These are phyloP conservation scores for Chloroclysta siterata DNA, from an alignment of 2,888 invertebrate species.

Conservation along the genomic window DNA sequence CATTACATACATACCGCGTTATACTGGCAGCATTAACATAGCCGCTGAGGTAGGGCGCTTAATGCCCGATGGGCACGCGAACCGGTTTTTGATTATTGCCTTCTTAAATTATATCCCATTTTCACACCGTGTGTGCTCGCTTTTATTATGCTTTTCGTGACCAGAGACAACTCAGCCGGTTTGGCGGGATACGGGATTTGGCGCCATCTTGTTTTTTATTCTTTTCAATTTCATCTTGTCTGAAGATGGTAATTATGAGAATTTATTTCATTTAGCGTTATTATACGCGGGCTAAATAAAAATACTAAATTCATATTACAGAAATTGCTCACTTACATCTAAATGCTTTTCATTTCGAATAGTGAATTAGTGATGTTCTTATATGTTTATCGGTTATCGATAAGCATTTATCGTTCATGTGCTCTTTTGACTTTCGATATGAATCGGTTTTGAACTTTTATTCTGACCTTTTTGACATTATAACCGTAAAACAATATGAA, in stretches of 20 bases:
- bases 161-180: conserved; percentile 69
- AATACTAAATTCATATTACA: conserved; percentile 18
- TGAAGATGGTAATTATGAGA: conserved; percentile 50
- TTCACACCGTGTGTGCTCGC: conserved; percentile 78
- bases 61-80: conserved; percentile 82
- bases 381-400: conserved; percentile 27
- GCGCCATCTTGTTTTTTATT: conserved; percentile 55
- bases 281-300: conserved; percentile 19
- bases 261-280: conserved; percentile 37
- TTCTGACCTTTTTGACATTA: conserved; percentile 36
- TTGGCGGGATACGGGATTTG: conserved; percentile 50
- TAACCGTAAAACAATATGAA: conserved; percentile 34
- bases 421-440: conserved; percentile 31
- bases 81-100: conserved; percentile 82
- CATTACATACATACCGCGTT: conserved; percentile 82
- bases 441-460: conserved; percentile 27
- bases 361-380: conserved; percentile 23
- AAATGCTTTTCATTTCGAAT: conserved; percentile 16
- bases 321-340: conserved; percentile 32
- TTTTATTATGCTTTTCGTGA: conserved; percentile 71
- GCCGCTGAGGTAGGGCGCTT: conserved; percentile 75
- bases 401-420: conserved; percentile 24
- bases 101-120: conserved; percentile 82
- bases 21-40: conserved; percentile 82
- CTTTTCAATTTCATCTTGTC: conserved; percentile 52